These are phyloP conservation scores for Acanthosepion lycidas DNA, from an alignment of 2,888 invertebrate genomes.

Conservation along the genomic window DNA sequence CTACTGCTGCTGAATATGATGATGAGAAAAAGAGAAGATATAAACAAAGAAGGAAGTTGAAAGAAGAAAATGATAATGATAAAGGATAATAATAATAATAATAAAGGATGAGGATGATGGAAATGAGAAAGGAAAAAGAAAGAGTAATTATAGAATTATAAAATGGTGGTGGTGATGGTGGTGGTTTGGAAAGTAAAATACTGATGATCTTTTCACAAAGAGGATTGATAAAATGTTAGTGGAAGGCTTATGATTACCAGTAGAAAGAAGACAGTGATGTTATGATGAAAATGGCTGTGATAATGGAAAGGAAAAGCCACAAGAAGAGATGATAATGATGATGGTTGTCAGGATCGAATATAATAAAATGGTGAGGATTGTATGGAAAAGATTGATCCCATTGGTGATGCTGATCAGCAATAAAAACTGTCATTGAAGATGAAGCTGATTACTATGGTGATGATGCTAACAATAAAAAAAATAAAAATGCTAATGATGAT, in stretches of 20 bases:
- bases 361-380: no score
- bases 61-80: not conserved
- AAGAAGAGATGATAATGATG: no score
- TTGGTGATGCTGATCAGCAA: no score
- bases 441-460: no score
- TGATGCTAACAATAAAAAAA: no score
- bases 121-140: not conserved
- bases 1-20: not conserved
- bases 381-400: no score
- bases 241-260: not conserved
- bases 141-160: not conserved
- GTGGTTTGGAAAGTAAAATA: not conserved
- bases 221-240: not conserved
- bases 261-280: not conserved
- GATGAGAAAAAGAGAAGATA: no score
- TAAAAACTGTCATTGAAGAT: no score
- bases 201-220: no score
- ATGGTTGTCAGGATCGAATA: no score
- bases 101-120: not conserved
- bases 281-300: not conserved
- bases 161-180: not conserved
- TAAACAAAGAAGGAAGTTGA: not conserved
- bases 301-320: no score
- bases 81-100: not conserved
- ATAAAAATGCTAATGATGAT: no score